phyloP scores from a whole-genome alignment of 2,888 invertebrate species.

The Drosophila trichaetosa region DNA sequence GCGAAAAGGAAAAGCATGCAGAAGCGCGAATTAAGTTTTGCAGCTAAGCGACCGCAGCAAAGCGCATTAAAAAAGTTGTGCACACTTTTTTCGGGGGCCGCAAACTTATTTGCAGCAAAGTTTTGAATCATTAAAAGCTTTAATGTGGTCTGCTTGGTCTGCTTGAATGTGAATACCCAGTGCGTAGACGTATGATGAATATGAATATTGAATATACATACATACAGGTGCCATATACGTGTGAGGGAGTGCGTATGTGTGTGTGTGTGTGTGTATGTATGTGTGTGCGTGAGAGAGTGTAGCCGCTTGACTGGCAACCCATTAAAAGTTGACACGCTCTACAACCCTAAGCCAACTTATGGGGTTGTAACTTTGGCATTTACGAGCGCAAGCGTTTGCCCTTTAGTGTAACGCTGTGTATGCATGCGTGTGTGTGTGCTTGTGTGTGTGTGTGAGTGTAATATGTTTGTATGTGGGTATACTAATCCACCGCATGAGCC shows the following conservation, averaged over 20 bases:
- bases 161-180: conserved; percentile 26
- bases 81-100: conserved; percentile 6
- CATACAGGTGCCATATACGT: neutral
- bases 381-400: conserved; percentile 70
- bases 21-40: conserved; percentile 69
- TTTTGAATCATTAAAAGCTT: conserved; percentile 66
- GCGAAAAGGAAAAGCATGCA: neutral
- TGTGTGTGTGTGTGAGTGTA: conserved; percentile 9
- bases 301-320: conserved; percentile 50
- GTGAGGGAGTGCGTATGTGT: conserved; percentile 16
- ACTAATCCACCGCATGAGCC: conserved; percentile 44
- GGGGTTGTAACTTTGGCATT: conserved; percentile 75
- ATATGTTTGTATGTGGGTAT: conserved; percentile 15
- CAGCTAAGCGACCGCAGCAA: conserved; percentile 72
- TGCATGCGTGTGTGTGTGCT: conserved; percentile 14
- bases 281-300: conserved; percentile 21
- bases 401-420: conserved; percentile 54
- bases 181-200: conserved; percentile 52
- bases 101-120: conserved; percentile 37
- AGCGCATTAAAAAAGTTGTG: conserved; percentile 70
- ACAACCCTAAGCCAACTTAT: conserved; percentile 61
- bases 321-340: conserved; percentile 71
- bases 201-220: conserved; percentile 70
- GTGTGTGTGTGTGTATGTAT: conserved; percentile 25
- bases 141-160: conserved; percentile 39